Base-by-base conservation (phyloP, 2,797 vertebrate genomes). In the Silurus lanzhouensis region DNA sequence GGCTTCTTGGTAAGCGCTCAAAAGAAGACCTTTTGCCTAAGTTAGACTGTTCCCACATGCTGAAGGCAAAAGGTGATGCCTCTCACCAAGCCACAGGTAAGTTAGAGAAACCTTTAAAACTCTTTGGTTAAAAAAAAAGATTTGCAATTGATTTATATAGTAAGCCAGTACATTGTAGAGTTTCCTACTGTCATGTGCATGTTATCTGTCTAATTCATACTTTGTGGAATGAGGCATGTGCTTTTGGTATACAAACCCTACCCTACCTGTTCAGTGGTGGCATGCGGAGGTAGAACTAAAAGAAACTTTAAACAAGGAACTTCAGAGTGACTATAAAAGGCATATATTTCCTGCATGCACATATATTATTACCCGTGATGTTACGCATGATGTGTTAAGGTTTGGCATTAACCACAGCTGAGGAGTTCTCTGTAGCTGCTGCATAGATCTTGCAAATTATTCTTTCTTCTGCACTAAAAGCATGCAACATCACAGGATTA, bases 1-100 rank as follows among this genome's bases (percentile, higher is more conserved):
- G 83, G 92, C 88, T 60, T 87, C 60, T 88, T 75, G 87, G 88
- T 90, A 92, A 90, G 84, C 85, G 85, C 86, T 63, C 72, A 64
- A 76, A 87, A 86, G 64, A 64, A 78, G 88, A 79, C 44, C 74
- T 46, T 55, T 58, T 61, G 25, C 19, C 12, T 38, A 75, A 48
- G 71, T 81, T 61, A 20, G 67, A 71, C 70, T 58, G 25, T 75
- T 64, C 55, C 10, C 31, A 31, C 19, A n/a, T 84, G 27, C 72
- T 52, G 46, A 63, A 38, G 38, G 38, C 14, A 82, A 48, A 85
- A 31, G 83, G 52, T 60, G 67, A 90, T 89, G 89, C 81, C 88
- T 81, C 84, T 52, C 8, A 83, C 83, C 12, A 86, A 90, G 83
- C 66, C 74, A 52, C 81, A 82, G 83, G 89, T 88, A 82, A 76